Base-by-base conservation (phyloP, 2,113 vertebrate species). In the Typhlomys cinereus region DNA sequence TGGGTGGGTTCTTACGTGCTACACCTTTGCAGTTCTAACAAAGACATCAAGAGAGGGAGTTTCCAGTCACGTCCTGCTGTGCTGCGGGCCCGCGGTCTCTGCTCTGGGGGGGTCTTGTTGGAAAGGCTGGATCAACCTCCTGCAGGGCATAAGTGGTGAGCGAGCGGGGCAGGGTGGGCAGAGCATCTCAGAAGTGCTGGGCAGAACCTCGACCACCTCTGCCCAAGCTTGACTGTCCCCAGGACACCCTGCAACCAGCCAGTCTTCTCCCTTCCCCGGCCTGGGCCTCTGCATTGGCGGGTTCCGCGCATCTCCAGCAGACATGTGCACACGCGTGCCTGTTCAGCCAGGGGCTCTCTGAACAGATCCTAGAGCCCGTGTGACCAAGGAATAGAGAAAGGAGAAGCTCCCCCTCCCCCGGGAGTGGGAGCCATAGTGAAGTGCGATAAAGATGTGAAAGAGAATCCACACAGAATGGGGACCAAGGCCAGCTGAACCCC, bases 181-280 rank as follows among this genome's bases (percentile, higher is more conserved):
- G n/a, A n/a, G 25, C 4, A 1, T n/a, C 31, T 27, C 0, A 1
- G 20, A 39, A 52, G 17, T 12, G 5, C 11, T 59, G 0, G 13
- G 11, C 2, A 2, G 54, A 34, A n/a, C 52, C 39, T 67, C 4
- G 1, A 21, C 86, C 50, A 18, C 34, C 7, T n/a, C 85, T 44
- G 0, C 61, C 41, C 46, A 27, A 4, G 14, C 27, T 29, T 5
- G 14, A 14, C 27, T 13, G 27, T 52, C 64, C 69, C 75, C 13
- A 1, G 81, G 59, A n/a, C 12, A 14, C n/a, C 67, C 73, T 27
- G 44, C 41, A 29, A 9, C 23, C 66, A 18, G 31, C 31, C 66
- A 12, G 10, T 18, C 85, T 14, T 48, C 50, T 20, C 6, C 57
- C 36, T 61, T n/a, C 41, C 36, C 21, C 2, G 11, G 54, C 50